Percentiles rank a stretch among this genome's conserved stretches.
These are phyloP conservation scores for Lottia scabra DNA, from an alignment of 2,888 invertebrate species.

Conservation along the genomic window DNA sequence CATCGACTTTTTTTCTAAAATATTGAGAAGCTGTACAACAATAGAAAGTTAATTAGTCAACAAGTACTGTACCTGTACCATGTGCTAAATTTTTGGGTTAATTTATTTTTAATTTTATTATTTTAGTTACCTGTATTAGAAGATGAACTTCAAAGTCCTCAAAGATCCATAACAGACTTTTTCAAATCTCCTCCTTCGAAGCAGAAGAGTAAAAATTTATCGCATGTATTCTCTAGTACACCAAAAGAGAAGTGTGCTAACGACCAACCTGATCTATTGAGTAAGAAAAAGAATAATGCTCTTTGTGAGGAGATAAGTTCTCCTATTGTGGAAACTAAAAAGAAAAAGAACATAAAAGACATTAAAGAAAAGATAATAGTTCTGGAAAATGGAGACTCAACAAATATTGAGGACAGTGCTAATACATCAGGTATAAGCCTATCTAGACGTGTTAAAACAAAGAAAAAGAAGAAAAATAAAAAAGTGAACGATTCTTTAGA, in stretches of 20 bases:
- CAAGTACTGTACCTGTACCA: no score
- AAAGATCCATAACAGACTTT: background rate
- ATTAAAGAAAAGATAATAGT: background rate
- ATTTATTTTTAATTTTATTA: background rate
- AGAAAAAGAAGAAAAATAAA: background rate
- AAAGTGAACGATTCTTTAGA: background rate
- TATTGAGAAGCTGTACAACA: no score
- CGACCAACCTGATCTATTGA: background rate
- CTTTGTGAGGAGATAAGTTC: background rate
- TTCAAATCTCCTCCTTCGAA: background rate
- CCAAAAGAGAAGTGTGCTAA: background rate
- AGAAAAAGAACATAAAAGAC: background rate
- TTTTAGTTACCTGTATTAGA: background rate
- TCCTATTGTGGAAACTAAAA: background rate
- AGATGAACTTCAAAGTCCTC: background rate
- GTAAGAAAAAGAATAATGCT: background rate
- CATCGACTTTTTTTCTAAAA: no score
- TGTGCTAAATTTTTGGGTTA: no score
- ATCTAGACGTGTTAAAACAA: background rate
- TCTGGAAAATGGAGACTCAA: background rate
- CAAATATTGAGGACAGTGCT: background rate
- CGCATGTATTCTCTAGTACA: background rate
- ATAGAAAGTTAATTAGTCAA: no score
- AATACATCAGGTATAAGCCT: background rate
- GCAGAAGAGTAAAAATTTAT: background rate